phyloP scores from a whole-genome alignment of 2,797 vertebrate species.

The Silurus lanzhouensis region DNA sequence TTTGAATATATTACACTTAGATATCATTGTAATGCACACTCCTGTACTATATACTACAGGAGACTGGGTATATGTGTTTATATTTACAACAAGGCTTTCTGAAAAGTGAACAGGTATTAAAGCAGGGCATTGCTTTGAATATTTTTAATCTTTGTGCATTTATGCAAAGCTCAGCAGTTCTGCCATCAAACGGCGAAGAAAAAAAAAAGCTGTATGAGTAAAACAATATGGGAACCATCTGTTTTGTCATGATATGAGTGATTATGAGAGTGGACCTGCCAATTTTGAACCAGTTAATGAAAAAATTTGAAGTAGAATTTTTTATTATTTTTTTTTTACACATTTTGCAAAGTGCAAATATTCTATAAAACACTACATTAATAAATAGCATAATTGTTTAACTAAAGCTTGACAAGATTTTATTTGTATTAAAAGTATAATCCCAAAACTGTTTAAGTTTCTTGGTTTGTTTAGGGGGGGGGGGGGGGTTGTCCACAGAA shows the following conservation, averaged over 20 bases:
- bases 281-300: background rate
- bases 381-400: background rate
- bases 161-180: constrained; percentile 28
- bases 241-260: background rate
- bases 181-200: constrained; percentile 15
- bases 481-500: too few relatives aligned
- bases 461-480: background rate
- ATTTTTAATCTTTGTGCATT: background rate
- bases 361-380: background rate
- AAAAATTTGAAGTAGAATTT: background rate
- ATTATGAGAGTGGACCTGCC: background rate
- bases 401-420: background rate
- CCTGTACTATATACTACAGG: background rate
- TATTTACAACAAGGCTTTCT: background rate
- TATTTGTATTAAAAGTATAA: background rate
- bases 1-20: background rate
- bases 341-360: background rate
- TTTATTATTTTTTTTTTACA: too few relatives aligned
- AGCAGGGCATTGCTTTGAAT: background rate
- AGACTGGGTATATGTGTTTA: background rate
- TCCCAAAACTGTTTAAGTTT: background rate
- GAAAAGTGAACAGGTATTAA: background rate
- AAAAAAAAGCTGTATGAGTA: background rate
- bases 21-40: background rate
- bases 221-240: background rate